Base-by-base conservation (phyloP, 2,888 invertebrate species). In the Epinotia brunnichana region DNA sequence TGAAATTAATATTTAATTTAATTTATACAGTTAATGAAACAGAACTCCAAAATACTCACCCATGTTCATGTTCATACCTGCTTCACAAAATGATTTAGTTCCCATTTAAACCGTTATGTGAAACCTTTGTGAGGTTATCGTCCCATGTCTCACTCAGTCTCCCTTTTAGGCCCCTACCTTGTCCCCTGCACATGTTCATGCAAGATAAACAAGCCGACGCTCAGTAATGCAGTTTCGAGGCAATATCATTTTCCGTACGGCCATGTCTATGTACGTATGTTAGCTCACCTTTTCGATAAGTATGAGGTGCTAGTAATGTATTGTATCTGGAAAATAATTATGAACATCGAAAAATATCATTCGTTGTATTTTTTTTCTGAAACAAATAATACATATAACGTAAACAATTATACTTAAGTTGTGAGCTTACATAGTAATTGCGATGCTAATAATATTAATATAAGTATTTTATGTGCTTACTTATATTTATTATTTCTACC, bases 141-240 rank as follows among this genome's bases (percentile, higher is more conserved):
- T 44, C 11, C n/a, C 35, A 21, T 57, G 62, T n/a, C 57, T 21
- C 11, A 2, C 56, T 70, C 56, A 41, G 70, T 56, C 44, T 44
- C n/a, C n/a, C 10, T 35, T 17, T 64, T 15, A 17, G 64, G 53
- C 35, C 39, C 17, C 13, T 54, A 19, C 13, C 35, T 53, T 15
- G 53, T 35, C 10, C 64, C 15, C 39, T 39, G 24, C 15, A n/a
- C 39, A 19, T 51, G 17, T 44, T 44, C 53, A n/a, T 56, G 35
- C n/a, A 56, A 67, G 54, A 66, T 71, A 67, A 67, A 67, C 67
- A 61, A 51, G 57, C 35, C n/a, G 9, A 48, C 24, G 15, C 35
- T 41, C 24, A 39, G 21, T 70, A 71, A 71, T 66, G 60, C 60
- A 67, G 66, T 61, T 70, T 67, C 66, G 53, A 35, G 21, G 60